A percentile compares a stretch with the other conserved stretches of the same genome.
Evolutionary conservation across 2,888 invertebrate genomes (phyloP).

Genomic region (Aplocera efformata): DNA sequence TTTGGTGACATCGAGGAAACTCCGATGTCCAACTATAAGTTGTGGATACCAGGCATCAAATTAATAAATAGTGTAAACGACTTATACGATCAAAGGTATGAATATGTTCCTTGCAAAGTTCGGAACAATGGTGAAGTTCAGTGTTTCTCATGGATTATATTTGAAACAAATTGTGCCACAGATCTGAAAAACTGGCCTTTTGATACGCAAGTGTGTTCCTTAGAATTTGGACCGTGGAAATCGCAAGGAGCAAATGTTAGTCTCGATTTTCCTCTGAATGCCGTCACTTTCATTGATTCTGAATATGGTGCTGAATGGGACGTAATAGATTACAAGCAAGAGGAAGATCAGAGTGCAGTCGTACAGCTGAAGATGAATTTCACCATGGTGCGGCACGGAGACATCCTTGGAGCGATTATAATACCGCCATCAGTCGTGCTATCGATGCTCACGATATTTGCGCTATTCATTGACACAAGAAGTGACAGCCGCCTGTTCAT

Average conservation of each 20-base stretch:
- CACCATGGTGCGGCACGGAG: constrained; percentile 23
- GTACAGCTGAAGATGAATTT: constrained; percentile 21
- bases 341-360: constrained; percentile 5
- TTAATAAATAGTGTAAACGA: constrained; percentile 31
- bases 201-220: constrained; percentile 31
- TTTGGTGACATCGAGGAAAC: constrained; percentile 31
- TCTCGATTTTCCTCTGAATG: constrained; percentile 15
- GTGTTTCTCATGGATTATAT: constrained; percentile 7
- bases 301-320: constrained; percentile 36
- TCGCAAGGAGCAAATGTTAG: constrained; percentile 6
- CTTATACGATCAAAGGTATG: background rate
- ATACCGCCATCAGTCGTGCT: constrained; percentile 26
- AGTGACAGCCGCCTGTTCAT: constrained; percentile 21
- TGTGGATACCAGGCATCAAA: constrained; percentile 38
- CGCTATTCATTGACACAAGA: constrained; percentile 22
- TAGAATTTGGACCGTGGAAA: constrained; percentile 26
- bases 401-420: constrained; percentile 22
- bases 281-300: constrained; percentile 14
- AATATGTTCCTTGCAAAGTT: constrained; percentile 17
- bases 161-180: constrained; percentile 17
- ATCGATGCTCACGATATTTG: constrained; percentile 20
- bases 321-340: constrained; percentile 21
- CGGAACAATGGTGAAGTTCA: constrained; percentile 10
- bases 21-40: background rate
- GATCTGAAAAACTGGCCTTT: constrained; percentile 36